Evolutionary conservation across 2,888 invertebrate genomes (phyloP).

Genomic region (Mythimna ferrago): DNA sequence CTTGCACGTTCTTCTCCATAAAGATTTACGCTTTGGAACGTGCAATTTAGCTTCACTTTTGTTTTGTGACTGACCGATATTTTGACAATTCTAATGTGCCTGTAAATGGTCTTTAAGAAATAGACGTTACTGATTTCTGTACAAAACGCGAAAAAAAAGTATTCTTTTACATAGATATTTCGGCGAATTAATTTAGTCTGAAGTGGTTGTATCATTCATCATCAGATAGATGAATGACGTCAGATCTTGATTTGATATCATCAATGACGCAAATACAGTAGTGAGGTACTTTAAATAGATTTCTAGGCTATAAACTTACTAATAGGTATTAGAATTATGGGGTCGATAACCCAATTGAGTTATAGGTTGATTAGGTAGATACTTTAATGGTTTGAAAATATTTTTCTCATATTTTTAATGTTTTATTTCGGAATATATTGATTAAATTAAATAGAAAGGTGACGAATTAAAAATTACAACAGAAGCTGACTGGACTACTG

Average conservation of each 20-base stretch:
- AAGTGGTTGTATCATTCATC: constrained; percentile 25
- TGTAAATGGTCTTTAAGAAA: too few species aligned
- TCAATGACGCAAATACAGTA: constrained; percentile 39
- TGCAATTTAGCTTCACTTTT: too few species aligned
- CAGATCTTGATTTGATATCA: constrained; percentile 19
- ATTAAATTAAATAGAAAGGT: background rate
- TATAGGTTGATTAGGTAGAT: background rate
- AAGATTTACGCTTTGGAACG: too few species aligned
- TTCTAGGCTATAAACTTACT: constrained; percentile 19
- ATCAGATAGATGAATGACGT: constrained; percentile 30
- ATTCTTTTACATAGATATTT: background rate
- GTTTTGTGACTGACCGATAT: too few species aligned
- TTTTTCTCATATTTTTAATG: background rate
- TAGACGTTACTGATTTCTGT: too few species aligned
- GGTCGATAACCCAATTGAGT: constrained; percentile 17
- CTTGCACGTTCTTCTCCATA: too few species aligned
- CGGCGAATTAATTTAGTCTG: constrained; percentile 15
- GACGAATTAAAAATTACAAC: too few species aligned
- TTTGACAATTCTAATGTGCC: too few species aligned
- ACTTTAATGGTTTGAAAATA: constrained; percentile 7
- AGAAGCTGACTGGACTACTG: too few species aligned
- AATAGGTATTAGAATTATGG: constrained; percentile 20
- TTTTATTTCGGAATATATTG: background rate
- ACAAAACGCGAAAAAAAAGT: background rate
- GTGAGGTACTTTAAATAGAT: constrained; percentile 14